Evolutionary conservation across 1,140 invertebrate genomes (phyloP), one percentile per base, ranked within the genome.

Genomic region (Drosophila pseudoananassae): DNA sequence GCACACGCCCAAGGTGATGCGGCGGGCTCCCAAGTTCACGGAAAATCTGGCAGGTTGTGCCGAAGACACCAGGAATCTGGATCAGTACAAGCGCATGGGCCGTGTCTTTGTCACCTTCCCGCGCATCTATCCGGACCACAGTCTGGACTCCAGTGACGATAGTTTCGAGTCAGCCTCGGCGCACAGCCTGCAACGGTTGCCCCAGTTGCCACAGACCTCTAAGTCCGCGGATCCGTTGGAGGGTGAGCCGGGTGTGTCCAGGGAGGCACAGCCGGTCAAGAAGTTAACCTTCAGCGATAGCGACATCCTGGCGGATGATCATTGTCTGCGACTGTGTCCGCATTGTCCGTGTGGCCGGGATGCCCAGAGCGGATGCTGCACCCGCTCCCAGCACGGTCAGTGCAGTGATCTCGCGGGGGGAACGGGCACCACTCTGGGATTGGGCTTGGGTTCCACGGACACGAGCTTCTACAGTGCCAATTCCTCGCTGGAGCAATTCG

Each of bases 21-120:
- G 94, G 52, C 92, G 94, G 52, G 95, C 94, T 2, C 94, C 94
- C 1, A 95, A 95, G 82, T 95, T 95, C 52, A 92, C 92, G 23
- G 94, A 94, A 68, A 95, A 94, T 89, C 91, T 95, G 17, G 93
- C 94, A 8, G 94, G 93, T 29, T 95, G 94, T 85, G 94, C 94
- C 36, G 94, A 95, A 82, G 94, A 95, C 15, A 90, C 45, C 8
- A 70, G 84, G 10, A 87, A 90, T 38, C 38, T 89, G 29, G 91
- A 92, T 38, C 87, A 91, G 54, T 92, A 92, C 25, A 92, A 92
- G 65, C 78, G 91, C 3, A 53, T 92, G 80, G 91, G 91, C 4
- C 75, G 91, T 7, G 83, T 92, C 15, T 92, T 92, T 33, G 74
- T 92, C 17, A 92, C 89, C 27, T 91, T 88, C 56, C 91, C 91